A percentile compares a stretch with the other conserved stretches of the same genome.
Conservation (phyloP, 1,140 invertebrate genomes). For the Meteorus sp. region DNA sequence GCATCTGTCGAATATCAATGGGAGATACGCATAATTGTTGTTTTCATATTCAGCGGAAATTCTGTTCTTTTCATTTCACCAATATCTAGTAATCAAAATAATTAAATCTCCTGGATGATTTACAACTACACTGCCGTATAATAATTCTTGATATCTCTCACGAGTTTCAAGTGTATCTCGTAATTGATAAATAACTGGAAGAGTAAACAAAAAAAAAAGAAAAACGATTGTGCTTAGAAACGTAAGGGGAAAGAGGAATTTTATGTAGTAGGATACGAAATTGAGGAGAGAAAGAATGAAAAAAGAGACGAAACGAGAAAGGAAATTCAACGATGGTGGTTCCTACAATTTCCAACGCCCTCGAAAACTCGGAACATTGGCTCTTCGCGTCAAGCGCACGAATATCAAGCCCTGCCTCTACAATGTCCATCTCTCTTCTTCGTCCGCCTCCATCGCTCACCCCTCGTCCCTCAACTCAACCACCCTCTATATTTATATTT, state of each 20-base stretch:
- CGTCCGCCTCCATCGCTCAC: conserved; percentile 8
- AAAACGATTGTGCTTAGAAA: conserved; percentile 22
- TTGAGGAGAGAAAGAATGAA: background rate
- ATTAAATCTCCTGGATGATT: too few species aligned
- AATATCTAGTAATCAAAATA: too few species aligned
- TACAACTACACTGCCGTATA: too few species aligned
- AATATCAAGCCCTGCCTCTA: conserved; percentile 15
- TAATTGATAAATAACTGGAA: conserved; percentile 20
- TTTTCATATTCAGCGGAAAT: too few species aligned
- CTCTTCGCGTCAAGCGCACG: conserved; percentile 31
- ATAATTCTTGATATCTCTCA: too few species aligned
- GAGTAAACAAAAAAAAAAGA: conserved; percentile 17
- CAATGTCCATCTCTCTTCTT: background rate
- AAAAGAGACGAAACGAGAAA: background rate
- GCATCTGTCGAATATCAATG: background rate
- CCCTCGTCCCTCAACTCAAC: background rate
- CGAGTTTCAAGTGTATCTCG: background rate
- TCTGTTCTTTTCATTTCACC: too few species aligned
- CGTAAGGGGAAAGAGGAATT: conserved; percentile 3
- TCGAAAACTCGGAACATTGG: conserved; percentile 29
- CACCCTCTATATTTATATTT: conserved; percentile 4
- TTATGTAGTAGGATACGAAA: too few species aligned
- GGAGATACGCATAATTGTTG: too few species aligned
- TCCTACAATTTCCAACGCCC: conserved; percentile 32
- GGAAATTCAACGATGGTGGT: conserved; percentile 14